Percentiles rank a stretch among this genome's conserved stretches.
These are phyloP conservation scores for Machaerirhynchus nigripectus DNA, from an alignment of 2,113 vertebrate genomes.

Conservation along the genomic window DNA sequence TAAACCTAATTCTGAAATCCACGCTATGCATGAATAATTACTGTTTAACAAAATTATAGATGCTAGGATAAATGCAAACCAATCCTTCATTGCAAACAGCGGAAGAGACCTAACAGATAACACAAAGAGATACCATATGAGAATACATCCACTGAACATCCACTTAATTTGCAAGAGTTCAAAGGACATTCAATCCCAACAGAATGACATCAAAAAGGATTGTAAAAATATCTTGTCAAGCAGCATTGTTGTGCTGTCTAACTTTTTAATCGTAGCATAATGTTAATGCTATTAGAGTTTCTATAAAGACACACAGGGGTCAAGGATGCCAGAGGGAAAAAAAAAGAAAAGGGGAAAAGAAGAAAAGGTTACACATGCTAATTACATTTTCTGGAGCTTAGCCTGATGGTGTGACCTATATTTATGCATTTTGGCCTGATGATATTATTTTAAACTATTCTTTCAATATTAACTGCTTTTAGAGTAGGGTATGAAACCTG, in stretches of 20 bases:
- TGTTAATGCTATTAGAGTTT: slow-evolving; percentile 71
- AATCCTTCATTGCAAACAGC: slow-evolving; percentile 37
- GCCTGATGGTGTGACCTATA: slow-evolving; percentile 34
- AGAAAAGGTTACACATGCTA: slow-evolving; percentile 44
- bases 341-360: slow-evolving; percentile 1
- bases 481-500: not conserved
- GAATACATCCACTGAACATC: slow-evolving; percentile 38
- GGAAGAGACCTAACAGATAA: slow-evolving; percentile 33
- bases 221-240: slow-evolving; percentile 72
- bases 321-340: slow-evolving; percentile 53
- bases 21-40: slow-evolving; percentile 22
- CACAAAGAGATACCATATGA: slow-evolving; percentile 17
- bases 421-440: slow-evolving; percentile 4
- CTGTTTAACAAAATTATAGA: slow-evolving; percentile 54
- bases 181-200: slow-evolving; percentile 80
- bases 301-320: slow-evolving; percentile 62
- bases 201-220: slow-evolving; percentile 75
- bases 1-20: slow-evolving; percentile 38
- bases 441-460: slow-evolving; percentile 52
- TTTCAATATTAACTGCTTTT: not conserved
- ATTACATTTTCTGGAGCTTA: slow-evolving; percentile 69
- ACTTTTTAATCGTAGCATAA: slow-evolving; percentile 73
- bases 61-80: slow-evolving; percentile 36
- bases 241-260: slow-evolving; percentile 66
- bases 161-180: slow-evolving; percentile 68